Evolutionary conservation across 2,888 invertebrate genomes (phyloP), one percentile per base, ranked within the genome.

Genomic region (Agrenia bidenticulata): DNA sequence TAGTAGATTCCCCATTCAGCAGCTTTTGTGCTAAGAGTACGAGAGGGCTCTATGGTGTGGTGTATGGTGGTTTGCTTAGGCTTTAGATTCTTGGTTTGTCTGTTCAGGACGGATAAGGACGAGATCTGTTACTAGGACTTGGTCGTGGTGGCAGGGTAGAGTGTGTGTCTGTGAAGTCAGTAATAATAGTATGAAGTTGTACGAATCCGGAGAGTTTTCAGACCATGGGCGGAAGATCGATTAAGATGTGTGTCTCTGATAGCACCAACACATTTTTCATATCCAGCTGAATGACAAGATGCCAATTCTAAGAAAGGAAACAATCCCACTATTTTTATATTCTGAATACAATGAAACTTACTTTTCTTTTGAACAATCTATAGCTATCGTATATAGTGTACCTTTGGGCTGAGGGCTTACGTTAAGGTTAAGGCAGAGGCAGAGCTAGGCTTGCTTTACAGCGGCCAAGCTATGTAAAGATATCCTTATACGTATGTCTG

Each of bases 231-330:
- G 51, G 56, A 32, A 49, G 63, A 63, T 63, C 50, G 62, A 62
- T 56, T 49, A 62, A 62, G 56, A 56, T 62, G 55, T 62, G 62
- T 56, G 62, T 49, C 62, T 55, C 17, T 56, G 62, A 62, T 56
- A 56, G 63, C 55, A 45, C 45, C 19, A 51, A 51, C 51, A 23
- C 51, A 51, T 51, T 51, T 51, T 51, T 51, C 51, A 51, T 51
- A 51, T 51, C 51, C 51, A 51, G 51, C 51, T 51, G 51, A 51
- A 51, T 51, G 51, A 51, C 51, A 51, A 21, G 51, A 15, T 19
- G 23, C 51, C 51, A 51, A 51, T 51, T 51, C 51, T 21, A 15
- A 23, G 51, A 23, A 51, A 51, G 21, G 51, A 51, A 51, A 51
- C 51, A 51, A 51, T 51, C 45, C 51, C 19, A 5, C 5, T 32